Evolutionary conservation across 2,888 invertebrate genomes (phyloP).

Genomic region (Parnassius orleans): DNA sequence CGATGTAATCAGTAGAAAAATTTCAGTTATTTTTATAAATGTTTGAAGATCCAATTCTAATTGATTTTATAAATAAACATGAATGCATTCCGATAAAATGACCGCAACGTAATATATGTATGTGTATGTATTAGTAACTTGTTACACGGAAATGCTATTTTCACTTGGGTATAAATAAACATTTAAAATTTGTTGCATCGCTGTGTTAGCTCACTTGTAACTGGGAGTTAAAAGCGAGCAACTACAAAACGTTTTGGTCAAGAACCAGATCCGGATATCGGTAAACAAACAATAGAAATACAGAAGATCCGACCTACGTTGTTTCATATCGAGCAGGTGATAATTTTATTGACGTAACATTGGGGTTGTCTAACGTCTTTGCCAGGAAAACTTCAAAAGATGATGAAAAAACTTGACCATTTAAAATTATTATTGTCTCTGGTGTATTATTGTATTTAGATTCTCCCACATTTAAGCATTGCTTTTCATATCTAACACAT

Average conservation of each 20-base stretch:
- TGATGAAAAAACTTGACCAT: conserved; percentile 4
- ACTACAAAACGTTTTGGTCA: conserved; percentile 39
- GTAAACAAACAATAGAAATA: conserved; percentile 47
- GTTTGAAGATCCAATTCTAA: too few relatives aligned
- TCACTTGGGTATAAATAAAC: conserved; percentile 23
- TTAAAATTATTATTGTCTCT: too few relatives aligned
- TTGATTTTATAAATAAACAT: too few relatives aligned
- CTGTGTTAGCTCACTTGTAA: conserved; percentile 42
- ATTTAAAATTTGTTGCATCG: conserved; percentile 25
- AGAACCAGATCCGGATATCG: conserved; percentile 42
- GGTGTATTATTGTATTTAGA: too few relatives aligned
- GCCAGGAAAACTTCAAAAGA: conserved; percentile 10
- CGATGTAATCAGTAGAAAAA: too few relatives aligned
- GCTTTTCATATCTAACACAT: too few relatives aligned
- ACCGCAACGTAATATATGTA: not conserved
- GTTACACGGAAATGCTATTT: conserved; percentile 19
- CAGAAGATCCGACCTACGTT: conserved; percentile 36
- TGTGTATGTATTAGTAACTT: conserved; percentile 3
- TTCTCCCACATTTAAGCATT: too few relatives aligned
- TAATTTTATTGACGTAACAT: conserved; percentile 29
- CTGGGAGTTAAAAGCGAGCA: conserved; percentile 37
- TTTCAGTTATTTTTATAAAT: too few relatives aligned
- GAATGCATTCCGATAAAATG: not conserved
- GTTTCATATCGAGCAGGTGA: conserved; percentile 35
- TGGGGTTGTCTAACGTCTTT: not conserved